Conservation (phyloP, 2,888 invertebrate genomes). For the Acronicta aceris region DNA sequence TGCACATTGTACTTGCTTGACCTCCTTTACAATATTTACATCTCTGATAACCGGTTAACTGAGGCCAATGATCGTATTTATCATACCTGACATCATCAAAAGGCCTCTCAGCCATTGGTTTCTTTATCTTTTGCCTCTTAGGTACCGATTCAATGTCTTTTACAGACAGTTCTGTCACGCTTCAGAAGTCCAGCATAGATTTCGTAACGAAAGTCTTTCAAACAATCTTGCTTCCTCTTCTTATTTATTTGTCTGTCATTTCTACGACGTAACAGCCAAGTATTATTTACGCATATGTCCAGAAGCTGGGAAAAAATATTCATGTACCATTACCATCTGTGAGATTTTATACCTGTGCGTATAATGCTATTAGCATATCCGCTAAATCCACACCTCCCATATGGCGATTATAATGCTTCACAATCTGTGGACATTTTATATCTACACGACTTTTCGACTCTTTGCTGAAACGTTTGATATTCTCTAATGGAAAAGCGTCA, state of each 20-base stretch:
- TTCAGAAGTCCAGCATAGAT: too few relatives aligned
- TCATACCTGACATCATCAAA: too few relatives aligned
- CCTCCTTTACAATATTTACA: too few relatives aligned
- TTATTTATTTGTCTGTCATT: too few relatives aligned
- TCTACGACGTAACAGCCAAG: too few relatives aligned
- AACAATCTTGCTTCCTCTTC: too few relatives aligned
- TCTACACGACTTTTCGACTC: conserved; percentile 29
- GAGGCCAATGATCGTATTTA: too few relatives aligned
- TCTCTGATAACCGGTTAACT: too few relatives aligned
- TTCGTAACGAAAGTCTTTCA: too few relatives aligned
- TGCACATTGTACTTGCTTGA: too few relatives aligned
- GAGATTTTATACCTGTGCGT: conserved; percentile 54
- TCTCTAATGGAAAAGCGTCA: conserved; percentile 33
- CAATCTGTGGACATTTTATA: conserved; percentile 31
- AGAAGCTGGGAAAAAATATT: conserved; percentile 45
- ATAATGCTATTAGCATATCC: conserved; percentile 57
- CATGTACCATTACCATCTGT: conserved; percentile 55
- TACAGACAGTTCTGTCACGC: conserved; percentile 21
- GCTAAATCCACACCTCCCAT: too few relatives aligned
- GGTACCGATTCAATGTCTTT: conserved; percentile 18
- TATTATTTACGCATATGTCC: conserved; percentile 47
- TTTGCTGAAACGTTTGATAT: conserved; percentile 36
- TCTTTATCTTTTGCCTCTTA: conserved; percentile 31
- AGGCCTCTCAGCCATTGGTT: background rate
- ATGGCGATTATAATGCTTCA: too few relatives aligned